Evolutionary conservation across 2,113 vertebrate genomes (phyloP).

Genomic region (Crocuta crocuta): DNA sequence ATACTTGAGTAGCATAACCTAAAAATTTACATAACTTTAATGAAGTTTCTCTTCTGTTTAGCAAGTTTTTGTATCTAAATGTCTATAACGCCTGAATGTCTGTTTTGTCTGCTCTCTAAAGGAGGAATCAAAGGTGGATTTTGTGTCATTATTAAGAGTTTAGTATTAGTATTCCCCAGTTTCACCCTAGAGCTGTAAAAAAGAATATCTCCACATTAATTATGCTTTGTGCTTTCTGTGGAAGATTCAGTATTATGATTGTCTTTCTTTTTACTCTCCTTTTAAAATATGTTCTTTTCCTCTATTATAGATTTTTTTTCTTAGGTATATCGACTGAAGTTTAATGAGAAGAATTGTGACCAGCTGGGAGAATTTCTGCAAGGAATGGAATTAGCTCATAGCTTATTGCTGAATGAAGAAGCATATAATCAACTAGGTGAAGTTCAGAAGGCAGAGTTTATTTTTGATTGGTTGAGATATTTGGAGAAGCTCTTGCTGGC

Average conservation of each 20-base stretch:
- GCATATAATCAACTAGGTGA: conserved; percentile 87
- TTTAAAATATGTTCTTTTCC: conserved; percentile 55
- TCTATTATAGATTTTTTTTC: conserved; percentile 57
- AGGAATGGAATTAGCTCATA: conserved; percentile 93
- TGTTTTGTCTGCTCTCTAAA: neutral
- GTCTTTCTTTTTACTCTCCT: neutral
- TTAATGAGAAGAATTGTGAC: conserved; percentile 52
- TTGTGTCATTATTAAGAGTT: neutral
- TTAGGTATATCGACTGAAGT: neutral
- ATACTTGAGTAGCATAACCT: neutral
- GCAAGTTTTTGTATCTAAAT: neutral
- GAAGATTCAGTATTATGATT: neutral
- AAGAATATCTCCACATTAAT: conserved; percentile 22
- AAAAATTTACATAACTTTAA: conserved; percentile 46
- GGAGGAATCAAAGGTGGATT: neutral
- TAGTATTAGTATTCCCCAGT: conserved; percentile 4
- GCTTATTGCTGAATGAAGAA: conserved; percentile 93
- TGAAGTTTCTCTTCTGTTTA: conserved; percentile 2
- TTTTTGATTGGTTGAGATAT: conserved; percentile 93
- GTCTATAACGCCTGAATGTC: neutral
- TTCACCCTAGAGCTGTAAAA: neutral
- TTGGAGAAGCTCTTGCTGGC: conserved; percentile 92
- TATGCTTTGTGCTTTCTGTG: conserved; percentile 15
- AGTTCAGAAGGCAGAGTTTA: conserved; percentile 91
- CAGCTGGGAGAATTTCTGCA: conserved; percentile 61